phyloP scores from a whole-genome alignment of 2,888 invertebrate species.

The Mellilla xanthometata region DNA sequence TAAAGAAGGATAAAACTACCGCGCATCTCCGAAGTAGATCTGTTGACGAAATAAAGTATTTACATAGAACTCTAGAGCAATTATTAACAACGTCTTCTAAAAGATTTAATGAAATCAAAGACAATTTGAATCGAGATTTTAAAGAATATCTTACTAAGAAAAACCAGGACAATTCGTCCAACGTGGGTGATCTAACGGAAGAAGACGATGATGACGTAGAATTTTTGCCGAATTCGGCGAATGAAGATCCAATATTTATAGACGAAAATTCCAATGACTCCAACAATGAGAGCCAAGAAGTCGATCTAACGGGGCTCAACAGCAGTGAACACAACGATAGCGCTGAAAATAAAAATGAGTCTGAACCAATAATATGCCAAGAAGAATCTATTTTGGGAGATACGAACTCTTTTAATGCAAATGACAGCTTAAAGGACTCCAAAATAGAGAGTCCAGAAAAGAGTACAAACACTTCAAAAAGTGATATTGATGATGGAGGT shows the following conservation, averaged over 20 bases:
- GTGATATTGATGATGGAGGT: neutral
- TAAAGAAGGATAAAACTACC: conserved; percentile 74
- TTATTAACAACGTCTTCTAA: conserved; percentile 77
- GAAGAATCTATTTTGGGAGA: conserved; percentile 4
- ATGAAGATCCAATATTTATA: conserved; percentile 77
- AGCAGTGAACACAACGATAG: conserved; percentile 79
- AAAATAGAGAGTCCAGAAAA: neutral
- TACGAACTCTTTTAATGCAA: conserved; percentile 1
- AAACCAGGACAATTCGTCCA: conserved; percentile 19
- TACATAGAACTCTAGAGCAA: conserved; percentile 81
- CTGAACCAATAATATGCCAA: conserved; percentile 21
- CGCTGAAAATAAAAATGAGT: conserved; percentile 49
- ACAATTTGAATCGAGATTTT: conserved; percentile 79
- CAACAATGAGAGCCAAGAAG: conserved; percentile 55
- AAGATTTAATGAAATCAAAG: conserved; percentile 78
- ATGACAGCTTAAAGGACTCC: conserved; percentile 1
- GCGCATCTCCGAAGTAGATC: conserved; percentile 70
- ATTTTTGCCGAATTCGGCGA: conserved; percentile 59
- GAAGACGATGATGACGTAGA: conserved; percentile 71
- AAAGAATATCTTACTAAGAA: conserved; percentile 74
- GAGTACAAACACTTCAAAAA: neutral
- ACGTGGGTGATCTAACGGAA: conserved; percentile 28
- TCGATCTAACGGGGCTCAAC: conserved; percentile 62
- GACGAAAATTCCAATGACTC: conserved; percentile 78
- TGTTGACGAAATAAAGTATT: conserved; percentile 72